Evolutionary conservation across 2,888 invertebrate genomes (phyloP), one percentile per base, ranked within the genome.

Genomic region (Nomada fucata): DNA sequence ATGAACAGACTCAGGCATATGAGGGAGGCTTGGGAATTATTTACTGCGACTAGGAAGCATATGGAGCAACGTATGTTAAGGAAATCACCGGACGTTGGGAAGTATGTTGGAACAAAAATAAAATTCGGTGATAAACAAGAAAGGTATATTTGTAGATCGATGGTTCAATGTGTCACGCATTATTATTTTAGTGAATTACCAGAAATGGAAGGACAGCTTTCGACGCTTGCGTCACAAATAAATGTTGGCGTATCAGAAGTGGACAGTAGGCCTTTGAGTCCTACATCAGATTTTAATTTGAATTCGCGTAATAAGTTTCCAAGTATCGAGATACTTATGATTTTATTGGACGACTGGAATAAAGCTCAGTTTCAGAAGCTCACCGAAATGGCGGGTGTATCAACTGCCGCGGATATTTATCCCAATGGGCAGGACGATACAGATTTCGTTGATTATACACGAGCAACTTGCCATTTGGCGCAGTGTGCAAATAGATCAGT

Each of bases 21-120:
- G 53, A 86, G 91, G 61, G 90, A 91, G 72, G 90, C 89, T 44
- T 92, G 91, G 89, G 89, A 91, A 82, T 70, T 91, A 26, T 90
- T 90, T 60, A 91, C 88, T 60, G 84, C 86, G 7, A 86, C 86
- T 67, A 82, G 85, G 60, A 90, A 89, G 76, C 80, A 88, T 72
- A 84, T 85, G 65, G 87, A 89, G 47, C 86, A 86, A 15, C 85
- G 76, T 52, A 81, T 82, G 73, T 68, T 88, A 64, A 89, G 85
- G 42, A 91, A 89, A 70, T 78, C 88, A 15, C 72, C 82, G 0
- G 86, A 86, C 13, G 63, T 71, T 23, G 80, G 61, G 82, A 83
- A 59, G 88, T 86, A 83, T 44, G 78, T 76, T 67, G 1, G 53
- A 0, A 20, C 11, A 15, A 42, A 53, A 52, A 36, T 26, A 23